Conservation (phyloP, 2,797 vertebrate genomes). For the Typhlichthys eigenmanni region DNA sequence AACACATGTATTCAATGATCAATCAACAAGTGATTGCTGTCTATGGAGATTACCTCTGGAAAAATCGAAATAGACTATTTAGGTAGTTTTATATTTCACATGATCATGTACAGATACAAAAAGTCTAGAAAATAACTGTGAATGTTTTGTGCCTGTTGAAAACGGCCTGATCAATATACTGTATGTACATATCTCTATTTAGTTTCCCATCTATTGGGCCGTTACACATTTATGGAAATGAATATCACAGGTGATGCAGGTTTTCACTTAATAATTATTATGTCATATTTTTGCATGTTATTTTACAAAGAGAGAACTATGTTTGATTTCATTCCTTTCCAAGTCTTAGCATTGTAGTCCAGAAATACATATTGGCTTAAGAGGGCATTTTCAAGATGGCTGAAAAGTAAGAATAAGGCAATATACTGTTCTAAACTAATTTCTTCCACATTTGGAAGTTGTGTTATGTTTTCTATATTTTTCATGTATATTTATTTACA, state of each 20-base stretch:
- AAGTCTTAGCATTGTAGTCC: conserved; percentile 18
- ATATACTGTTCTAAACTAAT: conserved; percentile 65
- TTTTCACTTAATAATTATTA: neutral
- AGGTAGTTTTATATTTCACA: conserved; percentile 53
- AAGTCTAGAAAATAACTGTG: conserved; percentile 57
- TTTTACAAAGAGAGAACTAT: conserved; percentile 1
- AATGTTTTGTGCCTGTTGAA: conserved; percentile 71
- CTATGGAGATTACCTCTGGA: conserved; percentile 50
- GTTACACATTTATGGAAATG: conserved; percentile 22
- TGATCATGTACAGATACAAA: conserved; percentile 38
- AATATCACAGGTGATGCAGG: conserved; percentile 35
- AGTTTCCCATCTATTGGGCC: conserved; percentile 20
- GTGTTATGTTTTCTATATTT: conserved; percentile 56
- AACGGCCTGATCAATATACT: conserved; percentile 57
- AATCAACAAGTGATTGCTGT: conserved; percentile 42
- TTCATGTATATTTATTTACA: conserved; percentile 78
- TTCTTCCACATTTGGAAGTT: conserved; percentile 82
- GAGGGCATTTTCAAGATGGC: conserved; percentile 41
- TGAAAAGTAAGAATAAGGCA: conserved; percentile 43
- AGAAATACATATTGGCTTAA: conserved; percentile 22
- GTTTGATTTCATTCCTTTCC: conserved; percentile 25
- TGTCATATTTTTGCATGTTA: neutral
- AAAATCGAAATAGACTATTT: conserved; percentile 24
- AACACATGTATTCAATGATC: conserved; percentile 34
- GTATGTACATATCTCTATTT: conserved; percentile 52